Evolutionary conservation across 2,888 invertebrate genomes (phyloP).

Genomic region (Melanostoma scalare): DNA sequence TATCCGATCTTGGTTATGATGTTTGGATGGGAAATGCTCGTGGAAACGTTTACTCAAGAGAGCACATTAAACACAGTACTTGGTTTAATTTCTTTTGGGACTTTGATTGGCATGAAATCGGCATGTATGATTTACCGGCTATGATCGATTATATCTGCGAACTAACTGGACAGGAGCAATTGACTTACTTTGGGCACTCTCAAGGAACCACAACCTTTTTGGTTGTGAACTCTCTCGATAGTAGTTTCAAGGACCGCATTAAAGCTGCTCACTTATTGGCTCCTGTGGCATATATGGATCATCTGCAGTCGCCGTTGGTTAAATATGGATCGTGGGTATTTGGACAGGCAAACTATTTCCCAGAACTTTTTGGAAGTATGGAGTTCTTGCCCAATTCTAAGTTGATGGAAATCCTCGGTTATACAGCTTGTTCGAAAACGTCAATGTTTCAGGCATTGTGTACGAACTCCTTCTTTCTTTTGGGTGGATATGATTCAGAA

Average conservation of each 20-base stretch:
- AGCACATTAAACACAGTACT: constrained; percentile 76
- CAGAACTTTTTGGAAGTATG: constrained; percentile 77
- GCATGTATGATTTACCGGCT: constrained; percentile 83
- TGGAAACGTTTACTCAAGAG: constrained; percentile 78
- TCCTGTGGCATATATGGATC: constrained; percentile 83
- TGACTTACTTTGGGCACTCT: constrained; percentile 79
- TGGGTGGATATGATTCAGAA: constrained; percentile 82
- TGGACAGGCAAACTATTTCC: constrained; percentile 76
- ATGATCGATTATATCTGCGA: constrained; percentile 78
- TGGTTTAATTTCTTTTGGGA: constrained; percentile 76
- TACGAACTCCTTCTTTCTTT: constrained; percentile 86
- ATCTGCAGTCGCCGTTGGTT: constrained; percentile 81
- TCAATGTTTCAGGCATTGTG: constrained; percentile 83
- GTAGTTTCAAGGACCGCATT: constrained; percentile 20
- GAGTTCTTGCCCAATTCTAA: constrained; percentile 78
- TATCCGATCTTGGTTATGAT: constrained; percentile 79
- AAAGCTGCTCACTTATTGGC: constrained; percentile 81
- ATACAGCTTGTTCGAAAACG: constrained; percentile 81
- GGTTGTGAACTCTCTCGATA: constrained; percentile 80
- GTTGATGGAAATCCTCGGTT: constrained; percentile 78
- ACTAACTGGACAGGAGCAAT: constrained; percentile 74
- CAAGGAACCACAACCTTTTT: constrained; percentile 81
- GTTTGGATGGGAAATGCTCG: constrained; percentile 80
- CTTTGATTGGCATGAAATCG: constrained; percentile 94
- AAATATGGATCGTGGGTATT: constrained; percentile 76